Evolutionary conservation across 2,113 vertebrate species (phyloP).

Genomic region (Lamprotornis superbus): DNA sequence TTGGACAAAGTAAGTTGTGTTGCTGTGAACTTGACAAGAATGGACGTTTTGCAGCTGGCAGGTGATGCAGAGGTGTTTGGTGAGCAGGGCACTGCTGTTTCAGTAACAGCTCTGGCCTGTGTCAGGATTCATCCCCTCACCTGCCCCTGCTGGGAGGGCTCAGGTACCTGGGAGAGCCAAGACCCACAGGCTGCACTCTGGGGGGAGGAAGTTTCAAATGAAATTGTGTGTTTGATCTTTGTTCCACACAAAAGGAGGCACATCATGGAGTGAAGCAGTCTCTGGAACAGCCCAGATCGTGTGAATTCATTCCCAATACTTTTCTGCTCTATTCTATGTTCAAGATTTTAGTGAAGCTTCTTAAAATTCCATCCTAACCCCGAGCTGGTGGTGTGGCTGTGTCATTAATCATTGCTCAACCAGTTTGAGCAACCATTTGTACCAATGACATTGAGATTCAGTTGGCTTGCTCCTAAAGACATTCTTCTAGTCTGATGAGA

Average conservation of each 20-base stretch:
- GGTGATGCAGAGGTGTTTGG: background rate
- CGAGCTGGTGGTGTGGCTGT: background rate
- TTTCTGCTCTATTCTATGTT: background rate
- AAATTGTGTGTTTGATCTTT: background rate
- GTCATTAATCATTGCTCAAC: background rate
- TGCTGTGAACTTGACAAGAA: background rate
- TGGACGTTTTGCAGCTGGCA: background rate
- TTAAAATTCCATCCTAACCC: background rate
- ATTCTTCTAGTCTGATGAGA: background rate
- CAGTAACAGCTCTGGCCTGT: background rate
- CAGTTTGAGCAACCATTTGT: background rate
- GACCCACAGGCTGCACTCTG: fast-evolving
- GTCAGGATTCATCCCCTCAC: background rate
- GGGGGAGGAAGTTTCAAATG: background rate
- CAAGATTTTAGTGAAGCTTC: background rate
- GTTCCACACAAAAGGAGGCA: background rate
- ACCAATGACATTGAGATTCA: background rate
- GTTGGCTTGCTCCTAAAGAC: background rate
- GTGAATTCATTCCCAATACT: background rate
- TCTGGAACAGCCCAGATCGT: background rate
- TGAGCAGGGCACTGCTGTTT: background rate
- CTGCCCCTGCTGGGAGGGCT: background rate
- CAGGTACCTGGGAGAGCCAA: background rate
- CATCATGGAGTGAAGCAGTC: background rate
- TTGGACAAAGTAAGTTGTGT: background rate